phyloP scores from a whole-genome alignment of 2,888 invertebrate genomes.

The Pelosia muscerda region DNA sequence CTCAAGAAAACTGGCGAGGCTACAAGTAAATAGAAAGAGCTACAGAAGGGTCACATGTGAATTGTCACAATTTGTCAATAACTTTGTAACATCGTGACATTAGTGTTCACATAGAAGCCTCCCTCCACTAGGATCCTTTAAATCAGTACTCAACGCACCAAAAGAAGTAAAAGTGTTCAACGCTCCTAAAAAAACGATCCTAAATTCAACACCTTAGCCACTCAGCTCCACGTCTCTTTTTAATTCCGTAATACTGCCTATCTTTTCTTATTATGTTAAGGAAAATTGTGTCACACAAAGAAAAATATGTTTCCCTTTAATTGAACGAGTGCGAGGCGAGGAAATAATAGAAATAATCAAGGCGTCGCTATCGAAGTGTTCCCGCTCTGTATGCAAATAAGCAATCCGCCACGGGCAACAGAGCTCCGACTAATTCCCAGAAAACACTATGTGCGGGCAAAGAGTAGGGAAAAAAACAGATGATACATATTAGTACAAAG shows the following conservation, averaged over 20 bases:
- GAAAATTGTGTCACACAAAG: conserved; percentile 37
- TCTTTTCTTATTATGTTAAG: conserved; percentile 13
- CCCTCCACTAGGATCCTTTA: no score
- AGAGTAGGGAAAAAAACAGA: conserved; percentile 51
- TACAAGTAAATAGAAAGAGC: no score
- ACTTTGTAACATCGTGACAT: no score
- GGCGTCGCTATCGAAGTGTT: conserved; percentile 57
- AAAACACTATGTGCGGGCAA: conserved; percentile 68
- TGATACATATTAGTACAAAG: neutral
- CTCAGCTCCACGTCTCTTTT: neutral
- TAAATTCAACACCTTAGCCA: neutral
- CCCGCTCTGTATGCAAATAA: conserved; percentile 76
- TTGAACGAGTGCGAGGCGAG: conserved; percentile 48
- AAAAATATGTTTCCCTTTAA: conserved; percentile 51
- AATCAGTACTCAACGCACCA: no score
- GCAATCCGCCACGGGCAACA: conserved; percentile 65
- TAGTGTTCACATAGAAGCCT: no score
- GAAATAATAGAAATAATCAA: conserved; percentile 77
- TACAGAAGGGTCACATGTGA: no score
- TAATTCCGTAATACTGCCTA: neutral
- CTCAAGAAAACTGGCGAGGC: no score
- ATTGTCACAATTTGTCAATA: no score
- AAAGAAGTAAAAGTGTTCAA: no score
- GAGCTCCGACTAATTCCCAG: conserved; percentile 72
- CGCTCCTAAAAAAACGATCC: no score